Evolutionary conservation across 2,113 vertebrate species (phyloP).

Genomic region (Pampusana beccarii): DNA sequence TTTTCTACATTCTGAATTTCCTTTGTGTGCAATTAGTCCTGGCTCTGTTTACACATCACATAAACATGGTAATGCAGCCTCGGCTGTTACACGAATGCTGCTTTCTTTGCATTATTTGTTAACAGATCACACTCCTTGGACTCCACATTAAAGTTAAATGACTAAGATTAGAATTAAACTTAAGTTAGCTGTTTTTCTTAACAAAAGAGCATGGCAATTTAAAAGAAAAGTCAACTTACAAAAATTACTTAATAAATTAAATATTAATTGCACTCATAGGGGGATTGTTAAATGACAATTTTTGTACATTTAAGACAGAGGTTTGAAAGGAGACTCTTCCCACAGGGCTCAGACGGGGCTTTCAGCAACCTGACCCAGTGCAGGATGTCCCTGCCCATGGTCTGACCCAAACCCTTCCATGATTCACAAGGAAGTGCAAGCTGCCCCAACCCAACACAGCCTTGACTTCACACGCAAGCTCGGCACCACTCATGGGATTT

Average conservation of each 20-base stretch:
- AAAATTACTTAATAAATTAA: not conserved
- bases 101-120: not conserved
- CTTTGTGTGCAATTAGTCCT: not conserved
- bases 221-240: not conserved
- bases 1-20: not conserved
- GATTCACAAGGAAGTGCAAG: fast-evolving
- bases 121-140: fast-evolving
- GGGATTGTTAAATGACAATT: not conserved
- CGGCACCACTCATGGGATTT: not conserved
- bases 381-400: not conserved
- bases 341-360: not conserved
- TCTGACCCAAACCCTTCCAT: not conserved
- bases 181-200: not conserved
- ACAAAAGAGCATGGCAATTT: not conserved
- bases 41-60: not conserved
- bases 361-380: not conserved
- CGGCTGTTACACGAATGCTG: not conserved
- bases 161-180: not conserved
- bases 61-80: not conserved
- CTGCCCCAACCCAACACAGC: not conserved
- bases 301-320: not conserved
- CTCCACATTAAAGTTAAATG: not conserved
- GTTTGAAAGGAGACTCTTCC: not conserved
- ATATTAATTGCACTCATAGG: not conserved
- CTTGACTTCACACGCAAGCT: not conserved